These are phyloP conservation scores for Polyodon spathula DNA, from an alignment of 2,113 vertebrate species.

Conservation along the genomic window DNA sequence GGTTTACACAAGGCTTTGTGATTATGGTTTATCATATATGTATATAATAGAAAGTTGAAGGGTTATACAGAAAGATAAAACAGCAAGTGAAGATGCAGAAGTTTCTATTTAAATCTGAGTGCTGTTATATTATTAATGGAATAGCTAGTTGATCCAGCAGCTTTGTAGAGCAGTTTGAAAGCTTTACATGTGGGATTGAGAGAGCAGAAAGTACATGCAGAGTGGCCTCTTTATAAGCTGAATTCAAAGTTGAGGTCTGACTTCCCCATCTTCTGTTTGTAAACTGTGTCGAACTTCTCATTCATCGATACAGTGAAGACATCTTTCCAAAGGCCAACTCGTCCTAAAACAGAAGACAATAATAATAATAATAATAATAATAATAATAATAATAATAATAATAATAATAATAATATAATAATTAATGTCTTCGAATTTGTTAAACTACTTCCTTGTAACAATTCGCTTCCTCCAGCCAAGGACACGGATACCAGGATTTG, in stretches of 20 bases:
- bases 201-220: background rate
- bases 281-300: constrained; percentile 88
- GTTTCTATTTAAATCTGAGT: background rate
- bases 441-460: no score
- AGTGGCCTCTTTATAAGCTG: constrained; percentile 56
- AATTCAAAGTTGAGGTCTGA: constrained; percentile 92
- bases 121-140: constrained; percentile 28
- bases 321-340: constrained; percentile 93
- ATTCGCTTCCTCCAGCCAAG: no score
- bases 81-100: constrained; percentile 4
- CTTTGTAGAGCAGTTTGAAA: background rate
- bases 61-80: constrained; percentile 9
- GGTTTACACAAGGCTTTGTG: constrained; percentile 4
- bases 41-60: constrained; percentile 6
- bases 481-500: no score
- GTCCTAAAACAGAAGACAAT: constrained; percentile 54
- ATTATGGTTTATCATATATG: background rate
- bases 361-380: no score
- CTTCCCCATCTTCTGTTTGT: constrained; percentile 96
- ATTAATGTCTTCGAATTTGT: no score
- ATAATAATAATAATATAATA: no score
- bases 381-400: no score
- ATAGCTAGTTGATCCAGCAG: constrained; percentile 30
- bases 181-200: constrained; percentile 5
- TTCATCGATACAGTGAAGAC: constrained; percentile 99